phyloP scores from a whole-genome alignment of 2,888 invertebrate genomes.

The Drosophila recens region DNA sequence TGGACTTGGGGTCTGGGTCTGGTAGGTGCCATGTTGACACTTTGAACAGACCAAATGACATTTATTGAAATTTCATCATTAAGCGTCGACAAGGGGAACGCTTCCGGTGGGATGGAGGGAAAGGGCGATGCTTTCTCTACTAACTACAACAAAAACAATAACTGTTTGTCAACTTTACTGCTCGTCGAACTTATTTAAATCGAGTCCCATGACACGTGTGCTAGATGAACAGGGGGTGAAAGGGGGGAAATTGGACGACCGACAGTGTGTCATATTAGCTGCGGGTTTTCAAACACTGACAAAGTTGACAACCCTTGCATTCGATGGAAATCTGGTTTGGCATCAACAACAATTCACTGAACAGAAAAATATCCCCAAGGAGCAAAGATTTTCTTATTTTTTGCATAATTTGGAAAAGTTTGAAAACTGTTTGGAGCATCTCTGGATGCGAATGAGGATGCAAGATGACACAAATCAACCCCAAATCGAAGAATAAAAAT shows the following conservation, averaged over 20 bases:
- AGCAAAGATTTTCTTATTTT: conserved; percentile 51
- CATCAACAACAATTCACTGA: conserved; percentile 74
- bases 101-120: not conserved
- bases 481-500: conserved; percentile 57
- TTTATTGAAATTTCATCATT: conserved; percentile 79
- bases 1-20: not conserved
- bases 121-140: conserved; percentile 4
- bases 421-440: conserved; percentile 44
- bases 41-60: conserved; percentile 72
- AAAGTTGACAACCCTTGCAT: conserved; percentile 65
- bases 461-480: conserved; percentile 66
- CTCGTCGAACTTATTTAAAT: conserved; percentile 75
- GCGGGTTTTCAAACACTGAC: conserved; percentile 43
- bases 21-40: conserved; percentile 74
- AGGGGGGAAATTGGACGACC: not conserved
- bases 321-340: conserved; percentile 65
- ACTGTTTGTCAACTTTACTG: conserved; percentile 64
- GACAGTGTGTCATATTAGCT: conserved; percentile 63
- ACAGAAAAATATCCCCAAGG: conserved; percentile 80
- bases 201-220: conserved; percentile 65
- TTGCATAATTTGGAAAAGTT: conserved; percentile 76
- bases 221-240: not conserved
- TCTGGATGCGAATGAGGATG: conserved; percentile 9
- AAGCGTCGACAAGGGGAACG: conserved; percentile 21
- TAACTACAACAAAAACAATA: conserved; percentile 33